These are phyloP conservation scores for Dromococcyx pavoninus DNA, from an alignment of 2,797 vertebrate species.

Conservation along the genomic window DNA sequence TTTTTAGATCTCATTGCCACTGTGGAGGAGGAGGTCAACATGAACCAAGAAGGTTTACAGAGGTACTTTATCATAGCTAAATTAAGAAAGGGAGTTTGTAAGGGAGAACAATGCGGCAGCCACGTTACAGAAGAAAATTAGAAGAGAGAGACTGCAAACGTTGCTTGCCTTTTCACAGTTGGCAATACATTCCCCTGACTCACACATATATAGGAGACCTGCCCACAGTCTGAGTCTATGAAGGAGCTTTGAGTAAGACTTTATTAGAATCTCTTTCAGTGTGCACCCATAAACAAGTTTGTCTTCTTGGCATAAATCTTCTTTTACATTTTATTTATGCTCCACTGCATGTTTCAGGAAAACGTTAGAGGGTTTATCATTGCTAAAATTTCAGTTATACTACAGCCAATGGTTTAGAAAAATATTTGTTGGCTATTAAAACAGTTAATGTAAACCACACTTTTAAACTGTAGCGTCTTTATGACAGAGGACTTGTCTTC, in stretches of 20 bases:
- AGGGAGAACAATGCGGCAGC: background rate
- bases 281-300: background rate
- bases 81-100: background rate
- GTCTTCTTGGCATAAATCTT: background rate
- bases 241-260: background rate
- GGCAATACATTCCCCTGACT: background rate
- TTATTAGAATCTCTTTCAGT: background rate
- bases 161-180: background rate
- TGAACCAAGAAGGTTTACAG: background rate
- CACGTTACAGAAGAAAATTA: background rate
- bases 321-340: background rate
- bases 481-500: background rate
- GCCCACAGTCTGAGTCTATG: background rate
- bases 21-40: background rate
- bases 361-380: background rate
- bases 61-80: background rate
- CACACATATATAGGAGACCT: background rate
- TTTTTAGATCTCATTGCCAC: background rate
- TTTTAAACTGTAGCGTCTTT: background rate
- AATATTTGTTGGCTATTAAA: background rate
- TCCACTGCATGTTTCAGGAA: background rate
- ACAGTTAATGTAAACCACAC: background rate
- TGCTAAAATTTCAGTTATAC: background rate
- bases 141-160: background rate
- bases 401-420: background rate